Evolutionary conservation across 2,797 vertebrate genomes (phyloP), one percentile per base, ranked within the genome.

Genomic region (Euphonia xanthogaster): DNA sequence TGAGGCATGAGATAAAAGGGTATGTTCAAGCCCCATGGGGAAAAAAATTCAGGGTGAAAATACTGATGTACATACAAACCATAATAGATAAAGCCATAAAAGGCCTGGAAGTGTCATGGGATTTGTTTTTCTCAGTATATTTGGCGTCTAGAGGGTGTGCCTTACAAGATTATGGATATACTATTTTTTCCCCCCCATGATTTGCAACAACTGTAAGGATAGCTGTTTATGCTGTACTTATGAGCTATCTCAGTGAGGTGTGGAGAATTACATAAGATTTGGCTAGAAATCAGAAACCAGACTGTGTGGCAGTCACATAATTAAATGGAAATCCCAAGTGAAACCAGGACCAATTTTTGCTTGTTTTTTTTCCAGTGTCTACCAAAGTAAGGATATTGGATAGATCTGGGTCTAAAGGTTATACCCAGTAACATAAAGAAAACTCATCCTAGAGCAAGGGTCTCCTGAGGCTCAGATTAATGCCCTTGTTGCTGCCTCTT

Each of bases 181-280:
- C 1, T 21, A 6, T 14, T 17, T 12, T 37, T 5, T 1, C 3
- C 2, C 7, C 8, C 10, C 15, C 8, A 1, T 31, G 19, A 74
- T 61, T 71, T 88, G 5, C 31, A 84, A 24, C 6, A 62, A 8
- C 30, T 40, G 2, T 62, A 44, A 58, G n/a, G 50, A 61, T 58
- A 76, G 24, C 13, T 61, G 27, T 6, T 65, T 54, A 50, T 62
- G 16, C 35, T 35, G 12, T 35, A 47, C 27, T 63, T 60, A 54
- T 9, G 70, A 55, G 28, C 30, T 54, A 1, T 62, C 28, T 75
- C 51, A 44, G 22, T 30, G 28, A 92, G 57, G 21, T 70, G 31
- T 61, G 14, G 60, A 67, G 17, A 45, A 39, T 68, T 80, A 45
- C 23, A 21, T 72, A 72, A 78, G 19, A 28, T 54, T 68, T 81